Conservation (phyloP, 2,888 invertebrate species). For the Sialis lutaria region DNA sequence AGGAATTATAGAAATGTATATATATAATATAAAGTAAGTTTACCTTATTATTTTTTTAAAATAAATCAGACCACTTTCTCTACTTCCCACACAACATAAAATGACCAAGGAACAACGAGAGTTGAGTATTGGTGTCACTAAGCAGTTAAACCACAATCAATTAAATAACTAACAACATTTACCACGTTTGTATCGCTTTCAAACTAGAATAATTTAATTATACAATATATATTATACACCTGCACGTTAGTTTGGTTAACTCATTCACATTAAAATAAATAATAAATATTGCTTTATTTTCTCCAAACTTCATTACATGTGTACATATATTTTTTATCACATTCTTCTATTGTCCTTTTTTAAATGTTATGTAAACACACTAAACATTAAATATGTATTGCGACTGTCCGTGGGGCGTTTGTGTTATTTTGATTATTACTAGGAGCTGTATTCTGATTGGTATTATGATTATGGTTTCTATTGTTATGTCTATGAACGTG, state of each 20-base stretch:
- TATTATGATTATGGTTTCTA: slow-evolving; percentile 30
- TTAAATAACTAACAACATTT: not conserved
- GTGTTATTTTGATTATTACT: slow-evolving; percentile 28
- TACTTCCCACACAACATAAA: too few species aligned
- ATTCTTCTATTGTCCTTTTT: not conserved
- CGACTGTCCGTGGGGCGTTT: slow-evolving; percentile 47
- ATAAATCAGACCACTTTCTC: too few species aligned
- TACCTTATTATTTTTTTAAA: too few species aligned
- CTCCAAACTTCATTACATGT: not conserved
- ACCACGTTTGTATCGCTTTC: not conserved
- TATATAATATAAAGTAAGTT: too few species aligned
- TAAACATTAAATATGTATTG: slow-evolving; percentile 49
- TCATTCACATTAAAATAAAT: not conserved
- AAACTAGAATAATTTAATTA: not conserved
- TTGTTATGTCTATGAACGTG: slow-evolving; percentile 36
- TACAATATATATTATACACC: too few species aligned
- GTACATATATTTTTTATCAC: not conserved
- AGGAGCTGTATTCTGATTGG: slow-evolving; percentile 31
- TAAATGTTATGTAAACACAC: not conserved
- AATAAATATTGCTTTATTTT: not conserved
- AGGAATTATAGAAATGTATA: too few species aligned
- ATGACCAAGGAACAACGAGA: too few species aligned
- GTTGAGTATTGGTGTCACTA: too few species aligned
- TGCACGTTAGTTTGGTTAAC: not conserved
- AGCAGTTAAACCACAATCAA: too few species aligned